Evolutionary conservation across 2,113 vertebrate genomes (phyloP), one percentile per base, ranked within the genome.

Genomic region (Pleuronectes platessa): DNA sequence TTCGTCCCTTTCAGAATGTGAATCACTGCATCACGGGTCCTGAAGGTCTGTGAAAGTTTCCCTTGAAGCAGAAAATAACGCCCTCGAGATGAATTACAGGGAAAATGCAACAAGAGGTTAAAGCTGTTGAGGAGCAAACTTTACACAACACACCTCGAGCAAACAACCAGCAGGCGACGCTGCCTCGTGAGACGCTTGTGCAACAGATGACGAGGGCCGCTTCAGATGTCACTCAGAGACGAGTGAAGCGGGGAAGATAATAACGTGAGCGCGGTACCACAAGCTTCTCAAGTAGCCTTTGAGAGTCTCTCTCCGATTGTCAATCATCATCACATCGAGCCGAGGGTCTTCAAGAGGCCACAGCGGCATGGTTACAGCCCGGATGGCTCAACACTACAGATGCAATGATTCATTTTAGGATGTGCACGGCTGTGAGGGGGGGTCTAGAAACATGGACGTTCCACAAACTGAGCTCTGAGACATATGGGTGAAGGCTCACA

Each of bases 221-320:
- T 74, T 70, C 42, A 60, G 37, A 69, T 65, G 71, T 70, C 65
- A 56, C 45, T 35, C 53, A 55, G 63, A 70, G 76, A 79, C 69
- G 60, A 54, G 31, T 76, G 71, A 77, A 86, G 78, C 31, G 76
- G 86, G 82, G 83, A 73, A 58, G 66, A 85, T 86, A 81, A 86
- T 88, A 82, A 81, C 17, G 54, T 49, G 53, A 70, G 76, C 0
- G 21, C 15, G 6, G 74, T 71, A 65, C 69, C 74, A 63, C 67
- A 51, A 51, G 59, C 76, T 87, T 82, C 81, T 89, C 76, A 86
- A 90, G 83, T 70, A 77, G 74, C 61, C 18, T 76, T 71, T 59
- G 76, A 84, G 82, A 76, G 71, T 68, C 71, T 72, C 61, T 82
- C 70, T 73, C 51, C 51, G 56, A 56, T 74, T 84, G 86, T 77